Evolutionary conservation across 2,113 vertebrate genomes (phyloP).

Genomic region (Atlantisia rogersi): DNA sequence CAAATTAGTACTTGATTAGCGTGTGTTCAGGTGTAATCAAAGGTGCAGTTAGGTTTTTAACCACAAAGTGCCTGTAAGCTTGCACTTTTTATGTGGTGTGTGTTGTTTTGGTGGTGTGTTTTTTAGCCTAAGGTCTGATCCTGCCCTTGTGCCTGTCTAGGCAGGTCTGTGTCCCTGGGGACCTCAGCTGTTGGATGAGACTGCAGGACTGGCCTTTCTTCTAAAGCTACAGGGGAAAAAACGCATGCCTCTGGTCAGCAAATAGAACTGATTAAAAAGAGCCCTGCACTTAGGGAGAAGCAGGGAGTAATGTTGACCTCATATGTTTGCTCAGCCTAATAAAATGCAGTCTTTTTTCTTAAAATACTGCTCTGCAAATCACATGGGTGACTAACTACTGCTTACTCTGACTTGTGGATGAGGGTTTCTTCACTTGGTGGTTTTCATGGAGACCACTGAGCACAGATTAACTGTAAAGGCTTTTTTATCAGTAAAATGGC

Average conservation of each 20-base stretch:
- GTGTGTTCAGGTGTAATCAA: neutral
- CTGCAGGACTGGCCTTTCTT: constrained; percentile 22
- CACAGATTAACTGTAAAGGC: neutral
- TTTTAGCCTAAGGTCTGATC: neutral
- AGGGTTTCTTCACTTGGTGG: neutral
- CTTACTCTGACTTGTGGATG: neutral
- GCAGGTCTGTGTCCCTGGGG: neutral
- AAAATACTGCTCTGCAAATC: constrained; percentile 38
- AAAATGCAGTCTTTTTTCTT: constrained; percentile 55
- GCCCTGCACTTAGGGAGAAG: neutral
- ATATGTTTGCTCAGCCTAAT: constrained; percentile 72
- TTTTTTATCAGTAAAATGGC: neutral
- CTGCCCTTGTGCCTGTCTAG: neutral
- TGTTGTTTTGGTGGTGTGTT: neutral
- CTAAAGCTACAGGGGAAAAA: constrained; percentile 37
- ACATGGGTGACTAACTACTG: neutral
- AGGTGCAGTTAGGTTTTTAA: neutral
- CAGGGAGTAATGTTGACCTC: constrained; percentile 69
- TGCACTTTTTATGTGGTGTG: neutral
- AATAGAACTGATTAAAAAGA: constrained; percentile 64
- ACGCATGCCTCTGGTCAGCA: constrained; percentile 38
- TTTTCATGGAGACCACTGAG: neutral
- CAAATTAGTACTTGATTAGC: neutral
- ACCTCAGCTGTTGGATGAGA: neutral
- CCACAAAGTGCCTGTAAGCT: neutral